A percentile compares a stretch with the other conserved stretches of the same genome.
Evolutionary conservation across 2,797 vertebrate genomes (phyloP).

Genomic region (Cirrhinus molitorella): DNA sequence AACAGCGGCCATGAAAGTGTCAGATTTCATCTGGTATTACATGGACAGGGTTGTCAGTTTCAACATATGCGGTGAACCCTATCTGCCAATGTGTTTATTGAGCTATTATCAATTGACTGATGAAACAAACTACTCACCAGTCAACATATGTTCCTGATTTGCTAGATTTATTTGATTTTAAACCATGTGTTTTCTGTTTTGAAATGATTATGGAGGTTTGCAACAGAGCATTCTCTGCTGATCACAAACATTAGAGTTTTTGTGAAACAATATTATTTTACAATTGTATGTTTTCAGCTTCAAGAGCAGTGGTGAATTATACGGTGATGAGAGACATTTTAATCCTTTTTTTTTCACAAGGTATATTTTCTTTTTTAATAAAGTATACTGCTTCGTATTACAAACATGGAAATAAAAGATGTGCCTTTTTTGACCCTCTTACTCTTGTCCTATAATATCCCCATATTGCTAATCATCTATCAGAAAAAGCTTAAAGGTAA

Average conservation of each 20-base stretch:
- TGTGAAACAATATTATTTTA: constrained; percentile 15
- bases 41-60: constrained; percentile 16
- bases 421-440: constrained; percentile 62
- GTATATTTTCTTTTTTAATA: neutral
- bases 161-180: constrained; percentile 25
- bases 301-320: neutral
- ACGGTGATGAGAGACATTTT: neutral
- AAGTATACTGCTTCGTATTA: neutral
- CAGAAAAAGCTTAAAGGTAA: constrained; percentile 75
- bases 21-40: constrained; percentile 19
- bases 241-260: constrained; percentile 11
- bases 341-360: neutral
- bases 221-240: neutral
- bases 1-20: constrained; percentile 30
- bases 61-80: constrained; percentile 17
- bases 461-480: constrained; percentile 64
- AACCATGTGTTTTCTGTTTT: constrained; percentile 24
- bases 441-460: constrained; percentile 58
- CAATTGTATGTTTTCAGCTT: neutral
- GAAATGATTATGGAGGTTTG: constrained; percentile 12
- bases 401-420: constrained; percentile 37
- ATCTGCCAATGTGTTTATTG: constrained; percentile 38
- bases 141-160: constrained; percentile 40
- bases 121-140: constrained; percentile 26
- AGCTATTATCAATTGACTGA: constrained; percentile 38